A percentile compares a stretch with the other conserved stretches of the same genome.
Conservation (phyloP, 2,797 vertebrate species). For the Vipera ursinii region DNA sequence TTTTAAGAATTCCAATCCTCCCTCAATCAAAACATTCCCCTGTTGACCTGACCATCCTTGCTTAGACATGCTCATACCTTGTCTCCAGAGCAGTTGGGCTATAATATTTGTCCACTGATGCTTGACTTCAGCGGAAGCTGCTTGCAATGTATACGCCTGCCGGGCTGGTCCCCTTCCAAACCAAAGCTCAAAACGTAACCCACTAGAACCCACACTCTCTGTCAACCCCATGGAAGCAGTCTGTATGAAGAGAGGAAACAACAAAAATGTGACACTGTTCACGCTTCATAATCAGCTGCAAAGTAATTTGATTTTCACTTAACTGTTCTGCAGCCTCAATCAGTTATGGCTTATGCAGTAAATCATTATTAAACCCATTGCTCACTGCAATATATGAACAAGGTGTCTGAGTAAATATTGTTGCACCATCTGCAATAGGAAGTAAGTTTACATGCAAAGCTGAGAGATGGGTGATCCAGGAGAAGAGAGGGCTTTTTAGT, state of each 20-base stretch:
- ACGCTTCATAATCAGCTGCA: neutral
- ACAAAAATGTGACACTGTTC: neutral
- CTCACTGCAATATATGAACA: neutral
- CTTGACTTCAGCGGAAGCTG: slow-evolving; percentile 70
- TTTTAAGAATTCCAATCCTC: neutral
- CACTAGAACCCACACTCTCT: slow-evolving; percentile 82
- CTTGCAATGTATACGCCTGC: slow-evolving; percentile 84
- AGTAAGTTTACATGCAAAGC: neutral
- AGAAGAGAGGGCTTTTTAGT: neutral
- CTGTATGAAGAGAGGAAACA: slow-evolving; percentile 61
- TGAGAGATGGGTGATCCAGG: neutral
- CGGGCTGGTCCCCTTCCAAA: slow-evolving; percentile 79
- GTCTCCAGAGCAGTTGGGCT: slow-evolving; percentile 87
- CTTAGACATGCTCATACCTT: slow-evolving; percentile 43
- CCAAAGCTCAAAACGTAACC: slow-evolving; percentile 86
- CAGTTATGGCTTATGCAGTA: neutral
- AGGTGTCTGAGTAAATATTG: neutral
- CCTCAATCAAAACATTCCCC: neutral
- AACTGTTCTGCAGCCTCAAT: neutral
- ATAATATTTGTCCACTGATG: slow-evolving; percentile 83
- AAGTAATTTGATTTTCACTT: neutral
- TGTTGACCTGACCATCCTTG: neutral
- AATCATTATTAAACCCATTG: neutral
- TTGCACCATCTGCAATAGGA: neutral
- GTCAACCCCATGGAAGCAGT: slow-evolving; percentile 88